Conservation (phyloP, 2,113 vertebrate genomes). For the Bungarus multicinctus region DNA sequence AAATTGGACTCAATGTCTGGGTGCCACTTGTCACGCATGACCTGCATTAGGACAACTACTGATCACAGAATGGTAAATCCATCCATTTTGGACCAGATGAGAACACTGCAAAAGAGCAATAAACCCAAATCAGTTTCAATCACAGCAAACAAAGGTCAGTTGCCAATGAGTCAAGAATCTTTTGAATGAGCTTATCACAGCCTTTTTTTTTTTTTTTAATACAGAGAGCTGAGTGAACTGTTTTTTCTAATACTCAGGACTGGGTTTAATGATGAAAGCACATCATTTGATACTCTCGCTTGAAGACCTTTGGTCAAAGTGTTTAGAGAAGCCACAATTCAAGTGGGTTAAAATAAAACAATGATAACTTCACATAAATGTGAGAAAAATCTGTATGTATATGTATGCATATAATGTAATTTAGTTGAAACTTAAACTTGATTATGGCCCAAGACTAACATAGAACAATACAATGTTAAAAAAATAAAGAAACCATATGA, state of each 20-base stretch:
- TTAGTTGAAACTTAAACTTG: not conserved
- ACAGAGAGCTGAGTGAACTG: constrained; percentile 40
- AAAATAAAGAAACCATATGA: not conserved
- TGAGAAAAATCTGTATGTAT: constrained; percentile 5
- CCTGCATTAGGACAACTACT: rapidly evolving
- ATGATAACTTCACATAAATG: not conserved
- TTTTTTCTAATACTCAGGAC: not conserved
- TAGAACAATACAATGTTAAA: not conserved
- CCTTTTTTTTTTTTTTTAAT: constrained; percentile 15
- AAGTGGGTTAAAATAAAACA: constrained; percentile 34
- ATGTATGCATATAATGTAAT: not conserved
- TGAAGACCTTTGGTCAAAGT: constrained; percentile 22
- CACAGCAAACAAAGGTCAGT: constrained; percentile 2
- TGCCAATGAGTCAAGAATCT: not conserved
- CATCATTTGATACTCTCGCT: constrained; percentile 4
- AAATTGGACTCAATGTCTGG: not conserved
- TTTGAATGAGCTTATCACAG: constrained; percentile 12
- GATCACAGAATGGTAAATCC: rapidly evolving
- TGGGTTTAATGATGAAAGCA: constrained; percentile 29
- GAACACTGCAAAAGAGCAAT: constrained; percentile 26
- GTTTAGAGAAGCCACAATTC: constrained; percentile 20
- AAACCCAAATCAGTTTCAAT: constrained; percentile 19
- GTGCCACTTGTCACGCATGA: not conserved
- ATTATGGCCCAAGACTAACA: not conserved
- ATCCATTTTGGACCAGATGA: not conserved